These are phyloP conservation scores for Daptonema setosum DNA, from an alignment of 2,888 invertebrate genomes.

Conservation along the genomic window DNA sequence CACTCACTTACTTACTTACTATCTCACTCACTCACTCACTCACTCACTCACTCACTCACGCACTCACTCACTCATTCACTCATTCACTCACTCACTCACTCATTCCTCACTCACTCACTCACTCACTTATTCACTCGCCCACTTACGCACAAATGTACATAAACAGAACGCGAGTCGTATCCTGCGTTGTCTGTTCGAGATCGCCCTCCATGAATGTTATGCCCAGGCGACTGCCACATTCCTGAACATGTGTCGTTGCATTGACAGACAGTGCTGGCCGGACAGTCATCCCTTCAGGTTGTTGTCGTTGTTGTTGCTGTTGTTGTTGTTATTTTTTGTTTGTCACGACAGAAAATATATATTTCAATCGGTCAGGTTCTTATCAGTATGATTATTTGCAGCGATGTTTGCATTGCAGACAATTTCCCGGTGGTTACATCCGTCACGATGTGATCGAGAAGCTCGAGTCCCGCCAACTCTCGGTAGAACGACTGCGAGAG, in stretches of 20 bases:
- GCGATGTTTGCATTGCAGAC: too few relatives aligned
- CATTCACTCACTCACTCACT: too few relatives aligned
- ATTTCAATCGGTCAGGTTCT: too few relatives aligned
- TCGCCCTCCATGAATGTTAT: slow-evolving; percentile 67
- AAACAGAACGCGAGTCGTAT: slow-evolving; percentile 78
- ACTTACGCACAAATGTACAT: too few relatives aligned
- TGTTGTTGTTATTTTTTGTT: background rate
- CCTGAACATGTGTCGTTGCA: slow-evolving; percentile 65
- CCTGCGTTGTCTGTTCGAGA: slow-evolving; percentile 73
- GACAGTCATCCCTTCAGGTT: slow-evolving; percentile 44
- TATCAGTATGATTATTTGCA: too few relatives aligned
- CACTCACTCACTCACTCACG: too few relatives aligned
- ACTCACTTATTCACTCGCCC: too few relatives aligned
- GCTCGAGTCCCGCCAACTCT: slow-evolving; percentile 52
- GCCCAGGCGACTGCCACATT: slow-evolving; percentile 65
- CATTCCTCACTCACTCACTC: too few relatives aligned
- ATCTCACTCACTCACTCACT: too few relatives aligned
- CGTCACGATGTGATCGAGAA: slow-evolving; percentile 51
- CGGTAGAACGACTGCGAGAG: slow-evolving; percentile 54
- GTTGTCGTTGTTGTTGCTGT: background rate
- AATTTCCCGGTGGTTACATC: slow-evolving; percentile 31
- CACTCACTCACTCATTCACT: too few relatives aligned
- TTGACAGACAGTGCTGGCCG: slow-evolving; percentile 80
- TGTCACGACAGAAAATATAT: too few relatives aligned
- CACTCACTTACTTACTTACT: too few relatives aligned